These are phyloP conservation scores for Macrosteles quadrilineatus DNA, from an alignment of 1,140 invertebrate genomes.

Conservation along the genomic window DNA sequence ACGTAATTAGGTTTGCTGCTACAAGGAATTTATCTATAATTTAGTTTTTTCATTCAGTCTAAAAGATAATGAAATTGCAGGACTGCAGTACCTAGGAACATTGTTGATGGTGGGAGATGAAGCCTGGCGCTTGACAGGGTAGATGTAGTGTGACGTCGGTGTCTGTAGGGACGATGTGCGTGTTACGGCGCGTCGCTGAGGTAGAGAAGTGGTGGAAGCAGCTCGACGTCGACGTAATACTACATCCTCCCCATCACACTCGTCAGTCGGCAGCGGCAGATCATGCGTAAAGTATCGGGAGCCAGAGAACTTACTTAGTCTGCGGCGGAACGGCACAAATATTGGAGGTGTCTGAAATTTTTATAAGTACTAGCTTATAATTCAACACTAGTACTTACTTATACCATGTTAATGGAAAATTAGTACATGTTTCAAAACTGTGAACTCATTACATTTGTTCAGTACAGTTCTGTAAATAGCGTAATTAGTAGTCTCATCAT, in stretches of 20 bases:
- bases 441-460: no score
- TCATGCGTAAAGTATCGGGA: constrained; percentile 63
- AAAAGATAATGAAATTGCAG: no score
- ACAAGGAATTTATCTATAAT: no score
- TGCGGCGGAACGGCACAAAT: constrained; percentile 49
- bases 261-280: constrained; percentile 60
- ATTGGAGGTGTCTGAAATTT: constrained; percentile 44
- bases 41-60: no score
- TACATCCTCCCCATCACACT: constrained; percentile 53
- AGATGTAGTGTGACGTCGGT: constrained; percentile 13
- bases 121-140: constrained; percentile 41
- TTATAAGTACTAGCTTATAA: constrained; percentile 17
- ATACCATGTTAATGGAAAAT: no score
- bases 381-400: no score
- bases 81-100: constrained; percentile 31
- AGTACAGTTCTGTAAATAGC: no score
- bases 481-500: no score
- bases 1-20: no score
- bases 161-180: constrained; percentile 46
- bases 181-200: constrained; percentile 44
- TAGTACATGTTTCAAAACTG: no score
- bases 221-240: constrained; percentile 49
- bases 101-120: constrained; percentile 46
- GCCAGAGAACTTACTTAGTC: constrained; percentile 52
- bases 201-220: constrained; percentile 47